Evolutionary conservation across 2,113 vertebrate genomes (phyloP).

Genomic region (Sorex araneus): DNA sequence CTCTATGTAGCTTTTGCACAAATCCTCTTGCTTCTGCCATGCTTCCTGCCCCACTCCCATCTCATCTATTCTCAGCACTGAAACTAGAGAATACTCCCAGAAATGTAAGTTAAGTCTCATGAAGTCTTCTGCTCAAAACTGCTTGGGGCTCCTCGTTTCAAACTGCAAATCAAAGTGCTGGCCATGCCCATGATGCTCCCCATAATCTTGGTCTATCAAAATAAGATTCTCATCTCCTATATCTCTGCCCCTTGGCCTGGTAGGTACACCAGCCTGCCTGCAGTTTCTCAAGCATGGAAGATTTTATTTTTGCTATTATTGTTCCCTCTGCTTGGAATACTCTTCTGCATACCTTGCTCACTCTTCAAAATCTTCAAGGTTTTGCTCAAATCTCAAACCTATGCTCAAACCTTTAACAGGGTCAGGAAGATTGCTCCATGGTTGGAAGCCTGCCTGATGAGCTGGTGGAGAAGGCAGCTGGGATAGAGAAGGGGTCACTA

Average conservation of each 20-base stretch:
- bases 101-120: slow-evolving; percentile 23
- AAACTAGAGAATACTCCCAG: neutral
- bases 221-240: neutral
- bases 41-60: neutral
- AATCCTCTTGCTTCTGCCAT: neutral
- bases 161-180: neutral
- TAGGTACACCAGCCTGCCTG: neutral
- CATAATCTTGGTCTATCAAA: neutral
- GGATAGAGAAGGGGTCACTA: too few species aligned
- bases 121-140: slow-evolving; percentile 44
- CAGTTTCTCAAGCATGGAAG: neutral
- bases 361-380: neutral
- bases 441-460: too few species aligned
- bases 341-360: neutral
- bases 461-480: too few species aligned
- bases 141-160: neutral
- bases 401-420: too few species aligned
- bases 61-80: neutral
- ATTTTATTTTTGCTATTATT: neutral
- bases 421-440: too few species aligned
- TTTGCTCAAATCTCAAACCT: neutral
- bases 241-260: neutral
- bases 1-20: neutral
- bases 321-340: neutral
- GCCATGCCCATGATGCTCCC: neutral